Evolutionary conservation across 2,113 vertebrate genomes (phyloP).

Genomic region (Sinocyclocheilus grahami): DNA sequence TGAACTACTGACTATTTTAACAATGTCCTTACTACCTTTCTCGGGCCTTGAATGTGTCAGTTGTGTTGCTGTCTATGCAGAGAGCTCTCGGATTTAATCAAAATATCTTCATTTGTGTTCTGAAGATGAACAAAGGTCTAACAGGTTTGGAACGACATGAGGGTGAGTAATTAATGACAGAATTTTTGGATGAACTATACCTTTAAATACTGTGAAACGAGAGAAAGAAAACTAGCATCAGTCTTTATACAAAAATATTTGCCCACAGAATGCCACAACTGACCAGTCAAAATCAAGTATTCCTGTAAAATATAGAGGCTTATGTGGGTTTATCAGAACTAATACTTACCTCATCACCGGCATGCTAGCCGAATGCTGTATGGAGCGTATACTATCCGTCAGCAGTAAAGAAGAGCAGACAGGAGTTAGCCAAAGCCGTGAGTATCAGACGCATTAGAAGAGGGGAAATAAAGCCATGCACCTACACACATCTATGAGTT

Average conservation of each 20-base stretch:
- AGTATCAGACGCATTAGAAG: conserved; percentile 42
- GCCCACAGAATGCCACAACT: not conserved
- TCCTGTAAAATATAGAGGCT: not conserved
- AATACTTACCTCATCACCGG: conserved; percentile 92
- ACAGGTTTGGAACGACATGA: too few relatives aligned
- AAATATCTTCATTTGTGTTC: too few relatives aligned
- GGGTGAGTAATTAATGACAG: too few relatives aligned
- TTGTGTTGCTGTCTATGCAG: too few relatives aligned
- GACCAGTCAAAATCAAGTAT: not conserved
- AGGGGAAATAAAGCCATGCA: conserved; percentile 33
- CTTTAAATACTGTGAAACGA: not conserved
- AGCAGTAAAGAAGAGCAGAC: conserved; percentile 84
- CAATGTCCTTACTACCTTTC: too few relatives aligned
- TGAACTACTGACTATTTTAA: too few relatives aligned
- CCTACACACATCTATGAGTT: conserved; percentile 23
- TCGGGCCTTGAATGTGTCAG: too few relatives aligned
- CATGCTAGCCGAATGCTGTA: conserved; percentile 98
- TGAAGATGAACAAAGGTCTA: too few relatives aligned
- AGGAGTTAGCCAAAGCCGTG: conserved; percentile 43
- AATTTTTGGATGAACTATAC: too few relatives aligned
- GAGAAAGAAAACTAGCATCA: not conserved
- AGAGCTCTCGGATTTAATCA: too few relatives aligned
- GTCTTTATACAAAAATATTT: not conserved
- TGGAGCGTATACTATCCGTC: conserved; percentile 89
- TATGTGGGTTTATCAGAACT: not conserved